phyloP scores from a whole-genome alignment of 2,113 vertebrate genomes.

The Parotia lawesii region DNA sequence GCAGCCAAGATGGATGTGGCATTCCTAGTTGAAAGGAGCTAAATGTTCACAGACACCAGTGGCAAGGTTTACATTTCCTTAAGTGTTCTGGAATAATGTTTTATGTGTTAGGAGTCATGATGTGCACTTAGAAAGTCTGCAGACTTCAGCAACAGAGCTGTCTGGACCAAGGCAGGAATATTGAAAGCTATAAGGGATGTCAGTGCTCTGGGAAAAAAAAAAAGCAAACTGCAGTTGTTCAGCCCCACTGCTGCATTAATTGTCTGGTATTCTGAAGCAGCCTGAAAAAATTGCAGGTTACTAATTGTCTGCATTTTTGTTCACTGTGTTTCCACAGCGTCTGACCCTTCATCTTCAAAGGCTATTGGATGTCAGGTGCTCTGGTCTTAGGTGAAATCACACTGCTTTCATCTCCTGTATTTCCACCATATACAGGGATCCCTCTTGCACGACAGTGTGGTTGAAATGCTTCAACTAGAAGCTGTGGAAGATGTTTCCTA shows the following conservation, averaged over 20 bases:
- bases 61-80: not conserved
- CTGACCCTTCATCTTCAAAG: not conserved
- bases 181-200: not conserved
- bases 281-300: not conserved
- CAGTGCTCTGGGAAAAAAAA: not conserved
- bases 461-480: not conserved
- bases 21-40: not conserved
- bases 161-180: not conserved
- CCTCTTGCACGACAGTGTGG: fast-evolving
- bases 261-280: not conserved
- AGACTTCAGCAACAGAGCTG: not conserved
- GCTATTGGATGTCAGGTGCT: not conserved
- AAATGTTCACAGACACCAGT: not conserved
- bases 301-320: not conserved
- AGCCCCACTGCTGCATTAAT: not conserved
- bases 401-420: not conserved
- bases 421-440: not conserved
- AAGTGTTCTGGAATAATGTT: not conserved
- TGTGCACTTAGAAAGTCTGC: not conserved
- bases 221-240: not conserved
- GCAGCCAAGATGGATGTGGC: not conserved
- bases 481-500: not conserved
- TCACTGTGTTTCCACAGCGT: not conserved
- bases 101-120: not conserved
- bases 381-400: not conserved